Conservation (phyloP, 2,888 invertebrate genomes). For the Dasypolia templi region DNA sequence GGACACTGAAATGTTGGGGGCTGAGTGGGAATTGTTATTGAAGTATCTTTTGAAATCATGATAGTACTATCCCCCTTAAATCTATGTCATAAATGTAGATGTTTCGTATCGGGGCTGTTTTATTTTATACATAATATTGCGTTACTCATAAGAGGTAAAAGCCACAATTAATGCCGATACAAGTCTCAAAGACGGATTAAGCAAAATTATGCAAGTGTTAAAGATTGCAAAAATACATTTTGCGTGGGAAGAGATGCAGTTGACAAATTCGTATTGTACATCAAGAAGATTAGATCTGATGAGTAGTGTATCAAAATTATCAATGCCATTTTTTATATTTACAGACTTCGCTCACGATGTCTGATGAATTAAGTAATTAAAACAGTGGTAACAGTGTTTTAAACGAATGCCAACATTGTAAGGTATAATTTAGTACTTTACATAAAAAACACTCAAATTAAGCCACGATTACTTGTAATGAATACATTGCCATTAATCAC, state of each 20-base stretch:
- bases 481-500: not conserved
- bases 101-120: not conserved
- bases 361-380: not conserved
- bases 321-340: not conserved
- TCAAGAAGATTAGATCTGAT: slow-evolving; percentile 38
- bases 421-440: not conserved
- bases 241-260: slow-evolving; percentile 56
- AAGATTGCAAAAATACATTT: slow-evolving; percentile 51
- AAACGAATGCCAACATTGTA: not conserved
- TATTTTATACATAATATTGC: not conserved
- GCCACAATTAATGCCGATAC: slow-evolving; percentile 9
- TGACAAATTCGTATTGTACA: slow-evolving; percentile 52
- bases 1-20: not conserved
- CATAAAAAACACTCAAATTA: not conserved
- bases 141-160: slow-evolving; percentile 33
- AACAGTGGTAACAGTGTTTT: too few species aligned
- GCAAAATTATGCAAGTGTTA: slow-evolving; percentile 52
- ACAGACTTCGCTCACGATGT: not conserved
- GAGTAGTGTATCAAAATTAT: not conserved
- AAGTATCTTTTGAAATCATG: slow-evolving; percentile 19
- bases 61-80: slow-evolving; percentile 36
- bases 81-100: not conserved
- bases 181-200: slow-evolving; percentile 35
- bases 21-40: not conserved
- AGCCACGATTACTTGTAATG: not conserved